These are phyloP conservation scores for Epistrophella euchroma DNA, from an alignment of 2,888 invertebrate genomes.

Conservation along the genomic window DNA sequence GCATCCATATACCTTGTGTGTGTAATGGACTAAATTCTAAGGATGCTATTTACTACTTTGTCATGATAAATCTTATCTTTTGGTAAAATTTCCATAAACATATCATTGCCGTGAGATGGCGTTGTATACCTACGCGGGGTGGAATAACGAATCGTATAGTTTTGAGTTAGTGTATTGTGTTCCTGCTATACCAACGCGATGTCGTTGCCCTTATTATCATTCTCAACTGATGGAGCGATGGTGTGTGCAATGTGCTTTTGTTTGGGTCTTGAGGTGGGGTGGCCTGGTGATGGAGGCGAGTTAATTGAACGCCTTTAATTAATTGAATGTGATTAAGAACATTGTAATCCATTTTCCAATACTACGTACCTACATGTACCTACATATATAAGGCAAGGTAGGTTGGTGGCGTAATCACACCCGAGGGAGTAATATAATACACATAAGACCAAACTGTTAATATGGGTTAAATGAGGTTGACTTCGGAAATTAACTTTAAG, in stretches of 20 bases:
- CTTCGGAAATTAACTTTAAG: conserved; percentile 45
- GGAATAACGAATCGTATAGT: conserved; percentile 9
- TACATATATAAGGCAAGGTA: not conserved
- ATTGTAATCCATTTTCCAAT: conserved; percentile 60
- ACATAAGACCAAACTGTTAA: conserved; percentile 33
- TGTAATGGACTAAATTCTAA: conserved; percentile 63
- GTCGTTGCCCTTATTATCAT: conserved; percentile 52
- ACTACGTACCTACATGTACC: too few species aligned
- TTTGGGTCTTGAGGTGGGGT: not conserved
- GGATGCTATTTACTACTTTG: conserved; percentile 74
- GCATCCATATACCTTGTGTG: conserved; percentile 68
- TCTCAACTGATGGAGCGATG: conserved; percentile 30
- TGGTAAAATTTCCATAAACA: conserved; percentile 74
- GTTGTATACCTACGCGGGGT: not conserved
- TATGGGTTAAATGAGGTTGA: conserved; percentile 68
- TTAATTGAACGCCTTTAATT: conserved; percentile 63
- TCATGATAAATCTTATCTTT: conserved; percentile 76
- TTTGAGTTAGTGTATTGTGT: conserved; percentile 13
- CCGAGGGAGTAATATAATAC: not conserved
- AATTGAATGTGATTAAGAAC: conserved; percentile 72
- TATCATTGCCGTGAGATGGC: conserved; percentile 40
- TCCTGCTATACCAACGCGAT: not conserved
- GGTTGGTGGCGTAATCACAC: not conserved
- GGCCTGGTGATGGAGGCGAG: conserved; percentile 3
- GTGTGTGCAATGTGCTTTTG: conserved; percentile 46